Evolutionary conservation across 2,797 vertebrate genomes (phyloP).

Genomic region (Hydrolagus colliei): DNA sequence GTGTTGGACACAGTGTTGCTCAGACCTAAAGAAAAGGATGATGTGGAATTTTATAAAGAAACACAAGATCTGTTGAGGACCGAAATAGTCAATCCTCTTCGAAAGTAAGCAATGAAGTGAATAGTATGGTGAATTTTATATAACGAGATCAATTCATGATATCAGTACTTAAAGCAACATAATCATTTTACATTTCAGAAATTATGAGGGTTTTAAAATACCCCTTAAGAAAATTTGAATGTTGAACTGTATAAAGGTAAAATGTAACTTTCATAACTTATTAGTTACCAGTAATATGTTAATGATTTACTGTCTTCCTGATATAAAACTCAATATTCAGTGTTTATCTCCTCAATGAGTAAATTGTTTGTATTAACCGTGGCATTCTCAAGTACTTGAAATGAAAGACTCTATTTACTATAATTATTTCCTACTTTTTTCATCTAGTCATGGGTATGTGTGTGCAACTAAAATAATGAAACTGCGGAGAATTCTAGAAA

Average conservation of each 20-base stretch:
- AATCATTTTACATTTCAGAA: neutral
- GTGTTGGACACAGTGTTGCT: slow-evolving; percentile 93
- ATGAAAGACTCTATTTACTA: neutral
- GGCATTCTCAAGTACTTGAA: no score
- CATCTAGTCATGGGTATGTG: slow-evolving; percentile 84
- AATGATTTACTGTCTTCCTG: neutral
- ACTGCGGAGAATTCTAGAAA: slow-evolving; percentile 90
- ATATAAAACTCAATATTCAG: neutral
- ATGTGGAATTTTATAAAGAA: slow-evolving; percentile 95
- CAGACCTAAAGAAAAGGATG: slow-evolving; percentile 88
- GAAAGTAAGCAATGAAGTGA: slow-evolving; percentile 66
- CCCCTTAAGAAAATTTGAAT: neutral
- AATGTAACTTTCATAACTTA: no score
- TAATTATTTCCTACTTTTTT: slow-evolving; percentile 17
- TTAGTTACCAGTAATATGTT: no score
- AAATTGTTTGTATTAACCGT: neutral
- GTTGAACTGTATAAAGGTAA: neutral
- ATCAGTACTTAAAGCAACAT: neutral
- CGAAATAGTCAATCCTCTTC: slow-evolving; percentile 93
- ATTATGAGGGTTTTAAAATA: neutral
- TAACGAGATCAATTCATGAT: neutral
- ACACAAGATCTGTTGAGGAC: slow-evolving; percentile 90
- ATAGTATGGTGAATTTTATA: neutral
- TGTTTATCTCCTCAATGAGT: neutral
- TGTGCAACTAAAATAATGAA: slow-evolving; percentile 99